Percentiles rank a stretch among this genome's conserved stretches.
Evolutionary conservation across 2,888 invertebrate genomes (phyloP).

Genomic region (Eupeodes luniger): DNA sequence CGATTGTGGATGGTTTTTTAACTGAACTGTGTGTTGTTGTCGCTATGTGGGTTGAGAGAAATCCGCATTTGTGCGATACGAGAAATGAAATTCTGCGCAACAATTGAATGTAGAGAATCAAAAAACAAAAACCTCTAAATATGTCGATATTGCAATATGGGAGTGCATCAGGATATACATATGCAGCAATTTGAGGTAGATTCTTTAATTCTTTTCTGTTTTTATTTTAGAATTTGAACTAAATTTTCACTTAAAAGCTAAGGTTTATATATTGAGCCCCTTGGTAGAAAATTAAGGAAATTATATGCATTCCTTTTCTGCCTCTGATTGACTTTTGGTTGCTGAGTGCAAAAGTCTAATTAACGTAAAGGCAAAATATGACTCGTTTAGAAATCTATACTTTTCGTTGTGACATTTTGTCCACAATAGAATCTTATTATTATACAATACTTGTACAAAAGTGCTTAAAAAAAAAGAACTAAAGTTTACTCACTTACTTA

Average conservation of each 20-base stretch:
- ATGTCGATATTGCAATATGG: conserved; percentile 58
- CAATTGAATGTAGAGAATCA: conserved; percentile 36
- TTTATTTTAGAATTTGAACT: conserved; percentile 11
- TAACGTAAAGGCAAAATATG: too few relatives aligned
- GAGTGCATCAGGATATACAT: not conserved
- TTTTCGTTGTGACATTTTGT: too few relatives aligned
- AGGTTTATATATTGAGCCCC: not conserved
- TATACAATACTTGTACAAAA: too few relatives aligned
- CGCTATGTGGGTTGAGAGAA: conserved; percentile 66
- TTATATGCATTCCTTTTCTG: too few relatives aligned
- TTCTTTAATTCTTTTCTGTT: conserved; percentile 9
- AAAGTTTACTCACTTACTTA: too few relatives aligned
- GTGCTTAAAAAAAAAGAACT: too few relatives aligned
- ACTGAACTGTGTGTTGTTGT: conserved; percentile 24
- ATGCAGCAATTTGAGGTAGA: conserved; percentile 30
- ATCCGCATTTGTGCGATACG: conserved; percentile 70
- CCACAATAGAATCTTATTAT: too few relatives aligned
- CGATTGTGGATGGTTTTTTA: conserved; percentile 9
- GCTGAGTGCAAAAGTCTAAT: too few relatives aligned
- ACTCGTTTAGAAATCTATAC: too few relatives aligned
- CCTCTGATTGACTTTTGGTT: too few relatives aligned
- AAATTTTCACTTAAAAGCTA: conserved; percentile 17
- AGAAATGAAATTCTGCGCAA: conserved; percentile 71
- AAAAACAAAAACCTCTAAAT: conserved; percentile 36
- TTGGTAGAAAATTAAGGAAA: too few relatives aligned